Evolutionary conservation across 2,888 invertebrate genomes (phyloP).

Genomic region (Ophion costatus): DNA sequence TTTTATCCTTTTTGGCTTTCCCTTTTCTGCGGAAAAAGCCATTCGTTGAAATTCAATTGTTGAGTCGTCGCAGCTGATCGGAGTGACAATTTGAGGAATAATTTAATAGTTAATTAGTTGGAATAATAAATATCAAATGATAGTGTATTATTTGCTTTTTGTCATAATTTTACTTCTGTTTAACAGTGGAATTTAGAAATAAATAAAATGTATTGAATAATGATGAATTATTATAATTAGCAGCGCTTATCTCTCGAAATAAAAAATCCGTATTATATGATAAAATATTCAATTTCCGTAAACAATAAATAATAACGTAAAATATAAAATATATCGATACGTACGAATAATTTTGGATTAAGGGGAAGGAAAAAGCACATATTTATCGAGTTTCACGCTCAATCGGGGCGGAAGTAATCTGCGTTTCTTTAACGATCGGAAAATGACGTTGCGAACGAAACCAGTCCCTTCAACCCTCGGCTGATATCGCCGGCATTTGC

Average conservation of each 20-base stretch:
- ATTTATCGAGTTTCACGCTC: background rate
- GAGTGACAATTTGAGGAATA: too few species aligned
- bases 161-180: background rate
- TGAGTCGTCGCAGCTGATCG: too few species aligned
- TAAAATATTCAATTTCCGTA: background rate
- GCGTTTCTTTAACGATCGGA: conserved; percentile 7
- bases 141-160: background rate
- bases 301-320: background rate
- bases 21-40: too few species aligned
- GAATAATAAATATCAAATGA: background rate
- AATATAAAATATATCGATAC: background rate
- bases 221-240: too few species aligned
- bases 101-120: too few species aligned
- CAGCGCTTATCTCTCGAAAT: background rate
- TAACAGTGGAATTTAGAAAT: background rate
- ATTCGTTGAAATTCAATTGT: too few species aligned
- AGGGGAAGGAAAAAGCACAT: background rate
- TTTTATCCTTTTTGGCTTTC: too few species aligned
- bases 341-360: background rate
- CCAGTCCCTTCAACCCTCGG: background rate
- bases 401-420: background rate
- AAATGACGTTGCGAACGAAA: conserved; percentile 10
- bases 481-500: background rate
- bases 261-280: background rate
- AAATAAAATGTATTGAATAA: background rate